Evolutionary conservation across 2,888 invertebrate species (phyloP).

Genomic region (Drosophila sordidula): DNA sequence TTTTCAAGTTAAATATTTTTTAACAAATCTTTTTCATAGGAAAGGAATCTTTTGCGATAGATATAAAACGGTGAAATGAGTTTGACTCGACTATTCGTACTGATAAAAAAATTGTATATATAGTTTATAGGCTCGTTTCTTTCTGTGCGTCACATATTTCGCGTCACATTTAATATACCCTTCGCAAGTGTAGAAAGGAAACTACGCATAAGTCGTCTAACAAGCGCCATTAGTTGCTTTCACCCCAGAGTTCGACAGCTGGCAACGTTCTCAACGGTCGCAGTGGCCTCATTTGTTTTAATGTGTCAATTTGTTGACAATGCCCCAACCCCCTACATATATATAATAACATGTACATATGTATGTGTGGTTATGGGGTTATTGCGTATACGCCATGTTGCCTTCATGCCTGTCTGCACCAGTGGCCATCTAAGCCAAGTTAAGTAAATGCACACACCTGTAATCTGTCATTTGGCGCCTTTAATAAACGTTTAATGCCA

Average conservation of each 20-base stretch:
- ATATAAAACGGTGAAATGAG: too few species aligned
- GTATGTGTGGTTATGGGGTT: constrained; percentile 7
- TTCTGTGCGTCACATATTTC: not conserved
- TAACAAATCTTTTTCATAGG: too few species aligned
- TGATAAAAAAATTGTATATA: too few species aligned
- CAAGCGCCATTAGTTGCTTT: constrained; percentile 70
- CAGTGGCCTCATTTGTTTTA: constrained; percentile 81
- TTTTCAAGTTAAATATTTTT: too few species aligned
- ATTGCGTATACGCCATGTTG: constrained; percentile 48
- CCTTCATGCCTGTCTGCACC: not conserved
- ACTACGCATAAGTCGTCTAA: constrained; percentile 70
- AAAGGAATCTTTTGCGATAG: too few species aligned
- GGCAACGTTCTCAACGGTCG: constrained; percentile 57
- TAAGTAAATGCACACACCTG: constrained; percentile 48
- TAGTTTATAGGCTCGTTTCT: not conserved
- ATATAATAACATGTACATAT: not conserved
- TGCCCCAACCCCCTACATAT: constrained; percentile 15
- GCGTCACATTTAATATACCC: not conserved
- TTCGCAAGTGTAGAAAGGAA: constrained; percentile 8
- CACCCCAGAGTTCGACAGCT: constrained; percentile 64
- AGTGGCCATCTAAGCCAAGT: constrained; percentile 2
- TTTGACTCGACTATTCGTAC: too few species aligned
- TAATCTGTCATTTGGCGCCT: constrained; percentile 75
- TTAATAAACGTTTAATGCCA: constrained; percentile 70
- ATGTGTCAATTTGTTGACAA: constrained; percentile 80